Evolutionary conservation across 35 echinoderm and acorn worm species (phyloP).

Genomic region (Patiria miniata): DNA sequence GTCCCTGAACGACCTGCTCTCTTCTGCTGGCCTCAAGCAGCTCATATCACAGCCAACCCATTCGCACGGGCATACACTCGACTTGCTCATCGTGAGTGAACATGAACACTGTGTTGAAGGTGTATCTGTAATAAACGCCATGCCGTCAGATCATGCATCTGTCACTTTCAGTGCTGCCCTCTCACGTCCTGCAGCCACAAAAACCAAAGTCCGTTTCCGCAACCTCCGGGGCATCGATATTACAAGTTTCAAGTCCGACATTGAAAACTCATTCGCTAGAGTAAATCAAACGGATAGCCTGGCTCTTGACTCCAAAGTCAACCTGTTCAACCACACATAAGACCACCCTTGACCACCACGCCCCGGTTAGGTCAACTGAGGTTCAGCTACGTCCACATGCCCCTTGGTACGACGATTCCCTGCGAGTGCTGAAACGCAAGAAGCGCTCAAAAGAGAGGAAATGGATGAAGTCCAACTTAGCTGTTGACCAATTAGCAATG

Average conservation of each 20-base stretch:
- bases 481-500: too few species aligned
- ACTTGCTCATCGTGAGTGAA: slow-evolving; percentile 1
- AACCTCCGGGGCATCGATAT: neutral
- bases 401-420: too few species aligned
- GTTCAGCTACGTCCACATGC: too few species aligned
- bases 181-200: neutral
- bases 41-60: slow-evolving; percentile 6
- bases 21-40: slow-evolving; percentile 11
- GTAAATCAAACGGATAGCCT: neutral
- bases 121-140: neutral
- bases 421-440: too few species aligned
- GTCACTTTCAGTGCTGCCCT: neutral
- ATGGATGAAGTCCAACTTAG: too few species aligned
- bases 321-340: too few species aligned
- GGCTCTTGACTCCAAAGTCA: too few species aligned
- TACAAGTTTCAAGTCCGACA: neutral
- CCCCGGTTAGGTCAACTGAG: too few species aligned
- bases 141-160: slow-evolving; percentile 29
- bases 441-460: too few species aligned
- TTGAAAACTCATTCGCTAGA: neutral
- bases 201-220: neutral
- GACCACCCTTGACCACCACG: too few species aligned
- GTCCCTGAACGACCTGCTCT: neutral
- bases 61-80: neutral
- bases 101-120: neutral